phyloP scores from a whole-genome alignment of 1,140 invertebrate genomes.

The Pissodes strobi region DNA sequence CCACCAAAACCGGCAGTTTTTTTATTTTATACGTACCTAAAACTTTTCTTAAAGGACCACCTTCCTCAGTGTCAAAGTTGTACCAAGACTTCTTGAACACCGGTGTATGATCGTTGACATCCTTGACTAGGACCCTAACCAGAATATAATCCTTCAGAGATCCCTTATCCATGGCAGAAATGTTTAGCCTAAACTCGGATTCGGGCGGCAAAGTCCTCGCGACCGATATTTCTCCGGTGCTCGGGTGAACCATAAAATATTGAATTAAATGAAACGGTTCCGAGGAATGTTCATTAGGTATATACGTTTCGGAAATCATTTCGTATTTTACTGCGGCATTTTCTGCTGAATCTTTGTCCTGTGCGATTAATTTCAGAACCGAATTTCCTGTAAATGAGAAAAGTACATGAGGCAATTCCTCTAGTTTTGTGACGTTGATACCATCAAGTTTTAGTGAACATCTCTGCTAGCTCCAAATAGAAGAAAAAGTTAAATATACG shows the following conservation, averaged over 20 bases:
- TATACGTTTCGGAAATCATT: constrained; percentile 68
- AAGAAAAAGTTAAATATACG: too few relatives aligned
- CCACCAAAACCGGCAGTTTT: too few relatives aligned
- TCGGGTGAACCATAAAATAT: constrained; percentile 75
- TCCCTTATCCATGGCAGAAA: constrained; percentile 77
- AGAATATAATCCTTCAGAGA: constrained; percentile 70
- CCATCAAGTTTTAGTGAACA: too few relatives aligned
- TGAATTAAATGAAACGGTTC: constrained; percentile 60
- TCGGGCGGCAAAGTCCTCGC: constrained; percentile 76
- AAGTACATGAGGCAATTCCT: too few relatives aligned
- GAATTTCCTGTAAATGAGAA: constrained; percentile 58
- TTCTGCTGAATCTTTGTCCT: constrained; percentile 76
- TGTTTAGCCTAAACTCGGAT: constrained; percentile 75
- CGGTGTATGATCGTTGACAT: constrained; percentile 86
- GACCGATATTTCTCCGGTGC: constrained; percentile 74
- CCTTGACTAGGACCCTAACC: constrained; percentile 71
- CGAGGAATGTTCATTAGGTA: constrained; percentile 58
- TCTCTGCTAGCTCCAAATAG: too few relatives aligned
- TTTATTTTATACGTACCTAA: constrained; percentile 64
- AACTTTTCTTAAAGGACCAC: constrained; percentile 69
- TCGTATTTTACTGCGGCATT: constrained; percentile 80
- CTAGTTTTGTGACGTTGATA: too few relatives aligned
- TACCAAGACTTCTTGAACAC: constrained; percentile 82
- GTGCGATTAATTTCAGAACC: constrained; percentile 78
- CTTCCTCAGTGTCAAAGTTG: constrained; percentile 80